Base-by-base conservation (phyloP, 2,888 invertebrate genomes). In the Dicyrtomina minuta region DNA sequence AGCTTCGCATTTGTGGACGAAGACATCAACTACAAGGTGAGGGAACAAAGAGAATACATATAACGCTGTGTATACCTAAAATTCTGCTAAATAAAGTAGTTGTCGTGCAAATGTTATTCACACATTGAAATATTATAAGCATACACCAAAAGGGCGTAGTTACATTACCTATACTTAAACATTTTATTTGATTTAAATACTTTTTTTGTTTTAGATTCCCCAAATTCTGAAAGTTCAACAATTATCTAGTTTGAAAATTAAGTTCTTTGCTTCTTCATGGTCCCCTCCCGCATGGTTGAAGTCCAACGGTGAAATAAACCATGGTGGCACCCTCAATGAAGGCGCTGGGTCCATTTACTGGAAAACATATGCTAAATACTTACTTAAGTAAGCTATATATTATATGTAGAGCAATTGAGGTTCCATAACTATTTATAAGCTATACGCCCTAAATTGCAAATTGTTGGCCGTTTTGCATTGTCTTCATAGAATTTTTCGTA, bases 1-100 rank as follows among this genome's bases (percentile, higher is more conserved):
- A 84, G 86, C 75, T 95, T 90, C 81, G 82, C 85, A 0, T 83
- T 93, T 0, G 83, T 87, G 0, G 62, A 80, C 0, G 92, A 92
- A 81, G 93, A 93, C 81, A 80, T 83, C 33, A 80, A 85, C 13
- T 88, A 85, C 73, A 92, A 92, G 85, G 89, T 89, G 78, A 15
- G 13, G 12, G 10, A 3, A n/a, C n/a, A 13, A n/a, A 15, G 58
- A 20, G 4, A 4, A 56, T 17, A 20, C 56, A n/a, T 6, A 8
- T n/a, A 56, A 56, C 4, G 15, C 10, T 41, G n/a, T n/a, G n/a
- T n/a, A n/a, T n/a, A n/a, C n/a, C n/a, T n/a, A n/a, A n/a, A n/a
- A n/a, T n/a, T n/a, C n/a, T n/a, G n/a, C n/a, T n/a, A n/a, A n/a
- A n/a, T n/a, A n/a, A n/a, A n/a, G n/a, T n/a, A n/a, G n/a, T n/a